Conservation (phyloP, 2,113 vertebrate genomes). For the Scophthalmus maximus region DNA sequence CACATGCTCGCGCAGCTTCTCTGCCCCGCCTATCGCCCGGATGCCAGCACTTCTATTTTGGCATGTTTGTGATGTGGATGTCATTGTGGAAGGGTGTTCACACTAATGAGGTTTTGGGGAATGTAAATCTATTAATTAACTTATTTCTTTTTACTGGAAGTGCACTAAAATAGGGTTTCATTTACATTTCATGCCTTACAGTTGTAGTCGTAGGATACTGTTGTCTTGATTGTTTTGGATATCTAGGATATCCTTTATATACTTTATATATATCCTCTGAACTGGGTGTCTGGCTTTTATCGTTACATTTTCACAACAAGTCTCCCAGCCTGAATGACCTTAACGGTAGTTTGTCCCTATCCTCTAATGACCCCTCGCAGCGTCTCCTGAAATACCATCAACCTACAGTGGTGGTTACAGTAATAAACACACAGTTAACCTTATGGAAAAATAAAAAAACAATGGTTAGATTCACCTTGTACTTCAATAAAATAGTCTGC, state of each 20-base stretch:
- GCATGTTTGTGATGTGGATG: constrained; percentile 55
- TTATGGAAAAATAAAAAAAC: too few relatives aligned
- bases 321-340: background rate
- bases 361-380: background rate
- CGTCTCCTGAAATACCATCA: background rate
- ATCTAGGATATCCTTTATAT: background rate
- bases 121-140: constrained; percentile 55
- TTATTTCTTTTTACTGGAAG: constrained; percentile 41
- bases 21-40: constrained; percentile 30
- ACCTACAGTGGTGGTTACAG: background rate
- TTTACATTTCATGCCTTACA: constrained; percentile 25
- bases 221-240: background rate
- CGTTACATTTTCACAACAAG: background rate
- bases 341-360: background rate
- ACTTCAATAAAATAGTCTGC: too few relatives aligned
- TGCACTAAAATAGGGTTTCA: constrained; percentile 26
- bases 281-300: background rate
- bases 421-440: background rate
- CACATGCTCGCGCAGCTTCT: constrained; percentile 22
- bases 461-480: too few relatives aligned
- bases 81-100: constrained; percentile 34
- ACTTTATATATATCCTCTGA: background rate
- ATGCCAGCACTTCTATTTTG: constrained; percentile 58
- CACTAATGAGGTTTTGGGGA: constrained; percentile 55
- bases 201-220: background rate